phyloP scores from a whole-genome alignment of 2,797 vertebrate species.

The Periparus ater region DNA sequence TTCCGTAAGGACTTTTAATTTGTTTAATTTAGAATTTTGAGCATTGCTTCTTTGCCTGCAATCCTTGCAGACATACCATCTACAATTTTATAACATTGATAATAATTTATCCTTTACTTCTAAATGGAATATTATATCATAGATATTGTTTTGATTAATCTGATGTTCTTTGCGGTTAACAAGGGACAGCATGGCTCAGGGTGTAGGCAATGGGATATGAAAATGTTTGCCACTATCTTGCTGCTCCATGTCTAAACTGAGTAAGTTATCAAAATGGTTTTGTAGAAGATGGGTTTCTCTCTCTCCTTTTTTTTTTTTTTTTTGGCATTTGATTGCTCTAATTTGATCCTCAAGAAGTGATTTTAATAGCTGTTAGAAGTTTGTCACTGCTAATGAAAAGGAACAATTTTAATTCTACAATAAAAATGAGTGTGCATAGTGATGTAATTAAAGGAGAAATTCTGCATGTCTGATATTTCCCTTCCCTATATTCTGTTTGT shows the following conservation, averaged over 20 bases:
- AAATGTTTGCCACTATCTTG: neutral
- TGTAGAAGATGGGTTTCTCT: neutral
- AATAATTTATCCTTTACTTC: neutral
- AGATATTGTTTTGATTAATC: neutral
- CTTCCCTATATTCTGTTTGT: constrained; percentile 20
- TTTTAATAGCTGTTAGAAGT: neutral
- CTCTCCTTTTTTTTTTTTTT: neutral
- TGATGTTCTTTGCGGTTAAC: neutral
- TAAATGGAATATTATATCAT: neutral
- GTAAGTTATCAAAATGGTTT: neutral
- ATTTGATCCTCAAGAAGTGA: neutral
- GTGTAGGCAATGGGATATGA: neutral
- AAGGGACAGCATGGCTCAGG: neutral
- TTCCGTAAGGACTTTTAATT: neutral
- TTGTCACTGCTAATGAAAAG: neutral
- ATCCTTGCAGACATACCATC: neutral
- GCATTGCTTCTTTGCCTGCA: neutral
- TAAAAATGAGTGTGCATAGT: neutral
- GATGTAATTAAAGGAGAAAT: neutral
- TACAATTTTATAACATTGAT: neutral
- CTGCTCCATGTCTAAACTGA: neutral
- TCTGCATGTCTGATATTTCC: neutral
- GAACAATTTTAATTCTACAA: neutral
- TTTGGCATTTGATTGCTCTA: neutral
- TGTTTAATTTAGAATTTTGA: neutral